Conservation (phyloP, 2,888 invertebrate species). For the Coelopa pilipes region DNA sequence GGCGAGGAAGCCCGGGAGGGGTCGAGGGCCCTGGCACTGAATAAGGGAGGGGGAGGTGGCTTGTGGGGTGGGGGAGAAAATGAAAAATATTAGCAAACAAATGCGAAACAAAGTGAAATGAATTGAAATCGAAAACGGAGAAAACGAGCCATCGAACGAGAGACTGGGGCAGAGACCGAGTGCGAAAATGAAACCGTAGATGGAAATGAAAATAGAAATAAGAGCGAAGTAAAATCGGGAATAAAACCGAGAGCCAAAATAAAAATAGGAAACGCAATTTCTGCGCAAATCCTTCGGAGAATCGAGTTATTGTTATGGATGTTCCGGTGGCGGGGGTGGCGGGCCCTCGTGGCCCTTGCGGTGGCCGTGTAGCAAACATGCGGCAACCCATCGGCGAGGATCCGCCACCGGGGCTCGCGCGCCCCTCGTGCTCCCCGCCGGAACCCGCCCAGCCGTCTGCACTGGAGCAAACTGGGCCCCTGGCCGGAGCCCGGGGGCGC, state of each 20-base stretch:
- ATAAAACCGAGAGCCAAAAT: neutral
- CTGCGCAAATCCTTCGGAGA: slow-evolving; percentile 7
- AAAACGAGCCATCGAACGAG: neutral
- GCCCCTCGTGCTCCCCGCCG: too few relatives aligned
- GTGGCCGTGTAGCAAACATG: neutral
- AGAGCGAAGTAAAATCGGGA: neutral
- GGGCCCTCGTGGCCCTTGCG: neutral
- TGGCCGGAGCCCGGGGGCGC: too few relatives aligned
- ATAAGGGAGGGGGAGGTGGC: neutral
- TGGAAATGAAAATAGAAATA: neutral
- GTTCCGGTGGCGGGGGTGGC: neutral
- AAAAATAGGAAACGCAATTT: neutral
- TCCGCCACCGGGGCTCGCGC: too few relatives aligned
- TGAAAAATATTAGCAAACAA: slow-evolving; percentile 20
- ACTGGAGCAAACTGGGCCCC: too few relatives aligned
- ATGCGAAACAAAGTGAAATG: slow-evolving; percentile 19
- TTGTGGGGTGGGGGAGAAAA: neutral
- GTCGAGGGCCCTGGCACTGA: too few relatives aligned
- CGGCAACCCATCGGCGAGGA: too few relatives aligned
- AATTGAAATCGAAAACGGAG: slow-evolving; percentile 9
- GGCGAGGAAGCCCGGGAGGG: neutral
- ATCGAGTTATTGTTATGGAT: neutral
- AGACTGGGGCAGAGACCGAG: too few relatives aligned
- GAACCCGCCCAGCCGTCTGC: too few relatives aligned
- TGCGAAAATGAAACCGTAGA: neutral